A percentile compares a stretch with the other conserved stretches of the same genome.
Conservation (phyloP, 2,113 vertebrate genomes). For the Cnemophilus loriae region DNA sequence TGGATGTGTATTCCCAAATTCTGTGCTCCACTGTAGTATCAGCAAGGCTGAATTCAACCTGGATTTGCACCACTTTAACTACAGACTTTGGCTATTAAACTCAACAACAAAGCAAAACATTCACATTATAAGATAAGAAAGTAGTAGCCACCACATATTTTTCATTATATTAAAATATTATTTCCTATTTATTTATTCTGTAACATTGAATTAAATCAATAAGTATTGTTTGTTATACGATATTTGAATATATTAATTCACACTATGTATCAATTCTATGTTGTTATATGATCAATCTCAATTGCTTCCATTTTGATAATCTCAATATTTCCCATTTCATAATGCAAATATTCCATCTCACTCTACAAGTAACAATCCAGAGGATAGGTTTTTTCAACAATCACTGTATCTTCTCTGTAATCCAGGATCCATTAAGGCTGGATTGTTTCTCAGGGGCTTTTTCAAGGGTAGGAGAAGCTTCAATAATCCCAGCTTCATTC, state of each 20-base stretch:
- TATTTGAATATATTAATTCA: not conserved
- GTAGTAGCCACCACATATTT: not conserved
- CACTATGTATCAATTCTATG: not conserved
- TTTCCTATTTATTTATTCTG: not conserved
- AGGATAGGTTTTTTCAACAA: not conserved
- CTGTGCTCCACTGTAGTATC: fast-evolving
- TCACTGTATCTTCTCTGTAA: not conserved
- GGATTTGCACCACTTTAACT: not conserved
- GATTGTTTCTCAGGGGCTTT: not conserved
- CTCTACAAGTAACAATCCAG: not conserved
- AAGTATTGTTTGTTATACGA: fast-evolving
- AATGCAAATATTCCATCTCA: not conserved
- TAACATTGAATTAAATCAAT: not conserved
- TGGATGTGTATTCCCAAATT: not conserved
- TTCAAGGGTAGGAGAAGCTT: not conserved
- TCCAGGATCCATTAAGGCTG: not conserved
- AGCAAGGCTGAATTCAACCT: not conserved
- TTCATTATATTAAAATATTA: not conserved
- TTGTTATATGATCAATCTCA: not conserved
- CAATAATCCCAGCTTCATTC: not conserved
- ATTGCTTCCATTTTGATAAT: not conserved
- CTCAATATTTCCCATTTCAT: not conserved
- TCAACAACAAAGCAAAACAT: not conserved
- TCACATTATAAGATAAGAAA: not conserved
- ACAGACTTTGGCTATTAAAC: not conserved